A percentile compares a stretch with the other conserved stretches of the same genome.
These are phyloP conservation scores for Rhysida immarginata DNA, from an alignment of 1,140 invertebrate genomes.

Conservation along the genomic window DNA sequence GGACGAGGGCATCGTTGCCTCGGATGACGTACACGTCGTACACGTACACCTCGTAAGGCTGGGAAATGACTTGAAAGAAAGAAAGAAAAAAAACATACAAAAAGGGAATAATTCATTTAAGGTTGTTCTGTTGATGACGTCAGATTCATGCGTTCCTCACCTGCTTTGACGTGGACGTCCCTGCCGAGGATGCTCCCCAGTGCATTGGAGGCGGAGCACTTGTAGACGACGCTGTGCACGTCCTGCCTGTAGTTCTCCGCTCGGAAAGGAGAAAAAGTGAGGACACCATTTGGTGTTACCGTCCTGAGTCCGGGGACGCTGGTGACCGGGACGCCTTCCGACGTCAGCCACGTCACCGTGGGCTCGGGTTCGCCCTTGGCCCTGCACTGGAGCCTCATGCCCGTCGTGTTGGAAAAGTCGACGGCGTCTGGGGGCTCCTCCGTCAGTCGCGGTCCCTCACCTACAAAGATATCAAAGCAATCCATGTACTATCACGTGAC, in stretches of 20 bases:
- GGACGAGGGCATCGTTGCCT: not conserved
- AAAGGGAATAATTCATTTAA: too few species aligned
- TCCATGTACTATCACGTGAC: too few species aligned
- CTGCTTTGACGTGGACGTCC: conserved; percentile 26
- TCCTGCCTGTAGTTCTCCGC: conserved; percentile 17
- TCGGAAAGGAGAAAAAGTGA: conserved; percentile 13
- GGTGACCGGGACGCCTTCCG: conserved; percentile 22
- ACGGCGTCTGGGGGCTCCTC: conserved; percentile 24
- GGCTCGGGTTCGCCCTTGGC: conserved; percentile 29
- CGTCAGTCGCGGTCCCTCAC: not conserved
- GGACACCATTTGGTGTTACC: conserved; percentile 26
- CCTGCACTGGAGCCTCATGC: conserved; percentile 25
- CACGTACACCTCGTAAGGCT: not conserved
- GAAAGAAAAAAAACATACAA: too few species aligned
- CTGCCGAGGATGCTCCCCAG: conserved; percentile 26
- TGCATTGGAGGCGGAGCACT: conserved; percentile 26
- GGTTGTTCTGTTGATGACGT: too few species aligned
- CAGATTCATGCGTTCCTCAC: too few species aligned
- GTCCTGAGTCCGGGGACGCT: conserved; percentile 22
- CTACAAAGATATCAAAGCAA: too few species aligned
- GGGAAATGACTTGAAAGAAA: too few species aligned
- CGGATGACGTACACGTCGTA: not conserved
- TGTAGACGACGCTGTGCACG: conserved; percentile 25
- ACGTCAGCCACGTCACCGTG: conserved; percentile 25
- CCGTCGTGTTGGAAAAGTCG: conserved; percentile 28